These are phyloP conservation scores for Brachionus paranguensis DNA, from an alignment of 1,140 invertebrate species.

Conservation along the genomic window DNA sequence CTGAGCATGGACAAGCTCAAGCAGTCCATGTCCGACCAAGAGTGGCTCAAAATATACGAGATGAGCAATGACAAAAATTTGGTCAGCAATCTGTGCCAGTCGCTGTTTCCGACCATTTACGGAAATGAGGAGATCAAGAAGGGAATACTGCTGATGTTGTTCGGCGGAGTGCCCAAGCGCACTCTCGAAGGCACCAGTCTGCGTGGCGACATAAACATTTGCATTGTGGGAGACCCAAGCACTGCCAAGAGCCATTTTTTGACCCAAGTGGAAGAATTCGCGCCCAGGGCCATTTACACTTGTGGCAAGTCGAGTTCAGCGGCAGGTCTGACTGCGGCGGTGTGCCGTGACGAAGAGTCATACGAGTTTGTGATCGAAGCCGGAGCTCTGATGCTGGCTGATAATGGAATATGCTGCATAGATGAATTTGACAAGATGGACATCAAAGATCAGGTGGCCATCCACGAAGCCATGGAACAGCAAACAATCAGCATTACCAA, in stretches of 20 bases:
- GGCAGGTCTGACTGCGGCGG: slow-evolving; percentile 93
- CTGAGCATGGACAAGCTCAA: slow-evolving; percentile 79
- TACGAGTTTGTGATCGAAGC: slow-evolving; percentile 99
- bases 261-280: slow-evolving; percentile 77
- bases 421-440: slow-evolving; percentile 99
- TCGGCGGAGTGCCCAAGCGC: slow-evolving; percentile 93
- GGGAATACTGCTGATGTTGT: slow-evolving; percentile 87
- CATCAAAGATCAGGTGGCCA: slow-evolving; percentile 89
- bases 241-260: slow-evolving; percentile 96
- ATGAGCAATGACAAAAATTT: slow-evolving; percentile 91
- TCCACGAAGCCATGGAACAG: slow-evolving; percentile 99
- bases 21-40: slow-evolving; percentile 84
- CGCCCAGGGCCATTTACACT: slow-evolving; percentile 90
- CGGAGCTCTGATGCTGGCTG: slow-evolving; percentile 95
- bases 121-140: slow-evolving; percentile 96
- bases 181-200: slow-evolving; percentile 76
- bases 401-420: slow-evolving; percentile 98
- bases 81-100: slow-evolving; percentile 81
- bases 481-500: slow-evolving; percentile 98
- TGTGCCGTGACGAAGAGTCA: slow-evolving; percentile 92
- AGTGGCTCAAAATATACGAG: slow-evolving; percentile 92
- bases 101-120: slow-evolving; percentile 92
- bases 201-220: slow-evolving; percentile 93
- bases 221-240: slow-evolving; percentile 95
- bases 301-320: slow-evolving; percentile 96